phyloP scores from a whole-genome alignment of 1,140 invertebrate genomes.

The Drosophila kikkawai region DNA sequence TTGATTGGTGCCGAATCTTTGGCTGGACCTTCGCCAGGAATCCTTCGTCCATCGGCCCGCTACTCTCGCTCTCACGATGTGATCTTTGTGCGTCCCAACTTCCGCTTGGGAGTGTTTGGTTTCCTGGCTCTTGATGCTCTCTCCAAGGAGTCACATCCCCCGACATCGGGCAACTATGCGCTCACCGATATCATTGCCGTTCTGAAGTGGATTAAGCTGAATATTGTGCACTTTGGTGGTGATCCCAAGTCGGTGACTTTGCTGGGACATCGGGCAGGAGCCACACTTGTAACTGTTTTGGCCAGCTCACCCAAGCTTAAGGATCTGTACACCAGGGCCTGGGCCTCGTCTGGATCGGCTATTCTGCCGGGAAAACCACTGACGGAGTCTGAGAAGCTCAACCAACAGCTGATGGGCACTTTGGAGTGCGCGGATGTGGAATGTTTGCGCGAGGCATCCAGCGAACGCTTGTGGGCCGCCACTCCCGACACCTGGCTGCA shows the following conservation, averaged over 20 bases:
- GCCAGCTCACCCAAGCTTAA: slow-evolving; percentile 87
- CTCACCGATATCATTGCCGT: slow-evolving; percentile 92
- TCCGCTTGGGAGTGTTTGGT: slow-evolving; percentile 91
- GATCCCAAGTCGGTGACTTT: slow-evolving; percentile 91
- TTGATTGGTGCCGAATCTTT: slow-evolving; percentile 92
- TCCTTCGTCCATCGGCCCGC: slow-evolving; percentile 88
- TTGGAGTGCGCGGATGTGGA: slow-evolving; percentile 86
- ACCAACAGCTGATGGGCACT: slow-evolving; percentile 87
- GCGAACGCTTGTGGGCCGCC: slow-evolving; percentile 88
- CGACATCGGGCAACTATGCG: slow-evolving; percentile 94
- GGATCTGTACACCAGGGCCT: slow-evolving; percentile 89
- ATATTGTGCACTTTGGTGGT: slow-evolving; percentile 93
- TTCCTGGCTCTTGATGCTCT: slow-evolving; percentile 91
- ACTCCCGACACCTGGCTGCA: slow-evolving; percentile 90
- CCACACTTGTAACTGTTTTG: slow-evolving; percentile 91
- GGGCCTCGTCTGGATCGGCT: slow-evolving; percentile 90
- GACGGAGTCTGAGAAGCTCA: slow-evolving; percentile 87
- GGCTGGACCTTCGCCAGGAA: slow-evolving; percentile 89
- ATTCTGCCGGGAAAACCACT: slow-evolving; percentile 89
- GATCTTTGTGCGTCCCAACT: slow-evolving; percentile 93
- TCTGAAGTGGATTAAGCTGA: slow-evolving; percentile 92
- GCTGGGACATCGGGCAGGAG: slow-evolving; percentile 92
- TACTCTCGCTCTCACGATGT: slow-evolving; percentile 91
- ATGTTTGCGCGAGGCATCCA: slow-evolving; percentile 88
- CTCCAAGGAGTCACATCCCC: slow-evolving; percentile 89